phyloP scores from a whole-genome alignment of 2,888 invertebrate genomes.

The Apamea epomidion region DNA sequence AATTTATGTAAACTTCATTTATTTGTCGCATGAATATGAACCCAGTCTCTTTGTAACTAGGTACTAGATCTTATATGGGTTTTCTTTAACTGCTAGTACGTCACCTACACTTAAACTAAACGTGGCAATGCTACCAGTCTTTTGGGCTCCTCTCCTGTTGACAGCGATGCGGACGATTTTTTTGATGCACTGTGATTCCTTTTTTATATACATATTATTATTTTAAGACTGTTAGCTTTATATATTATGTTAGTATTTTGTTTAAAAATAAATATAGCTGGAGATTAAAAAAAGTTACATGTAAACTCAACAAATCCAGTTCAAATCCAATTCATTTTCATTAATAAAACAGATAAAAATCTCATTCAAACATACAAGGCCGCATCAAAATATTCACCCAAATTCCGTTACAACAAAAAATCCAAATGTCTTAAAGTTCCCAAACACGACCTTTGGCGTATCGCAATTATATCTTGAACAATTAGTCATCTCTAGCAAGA shows the following conservation, averaged over 20 bases:
- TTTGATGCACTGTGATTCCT: too few relatives aligned
- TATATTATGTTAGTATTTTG: background rate
- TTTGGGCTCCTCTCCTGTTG: background rate
- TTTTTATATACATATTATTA: too few relatives aligned
- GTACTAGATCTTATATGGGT: too few relatives aligned
- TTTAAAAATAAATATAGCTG: background rate
- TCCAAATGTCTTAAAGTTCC: constrained; percentile 43
- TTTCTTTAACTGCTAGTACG: background rate
- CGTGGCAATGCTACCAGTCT: background rate
- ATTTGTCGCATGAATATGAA: background rate
- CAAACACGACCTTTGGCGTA: constrained; percentile 49
- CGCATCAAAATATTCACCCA: constrained; percentile 26
- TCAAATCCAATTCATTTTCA: background rate
- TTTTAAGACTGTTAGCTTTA: too few relatives aligned
- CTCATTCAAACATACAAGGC: background rate
- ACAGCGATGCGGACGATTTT: background rate
- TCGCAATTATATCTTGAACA: constrained; percentile 57
- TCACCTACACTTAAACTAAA: background rate
- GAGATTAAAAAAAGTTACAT: too few relatives aligned
- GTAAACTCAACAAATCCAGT: background rate
- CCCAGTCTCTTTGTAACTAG: too few relatives aligned
- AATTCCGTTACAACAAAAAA: constrained; percentile 41
- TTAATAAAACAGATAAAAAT: constrained; percentile 3
- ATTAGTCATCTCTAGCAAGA: constrained; percentile 62
- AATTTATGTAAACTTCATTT: background rate